These are phyloP conservation scores for Scomberomorus guttatus DNA, from an alignment of 2,797 vertebrate species.

Conservation along the genomic window DNA sequence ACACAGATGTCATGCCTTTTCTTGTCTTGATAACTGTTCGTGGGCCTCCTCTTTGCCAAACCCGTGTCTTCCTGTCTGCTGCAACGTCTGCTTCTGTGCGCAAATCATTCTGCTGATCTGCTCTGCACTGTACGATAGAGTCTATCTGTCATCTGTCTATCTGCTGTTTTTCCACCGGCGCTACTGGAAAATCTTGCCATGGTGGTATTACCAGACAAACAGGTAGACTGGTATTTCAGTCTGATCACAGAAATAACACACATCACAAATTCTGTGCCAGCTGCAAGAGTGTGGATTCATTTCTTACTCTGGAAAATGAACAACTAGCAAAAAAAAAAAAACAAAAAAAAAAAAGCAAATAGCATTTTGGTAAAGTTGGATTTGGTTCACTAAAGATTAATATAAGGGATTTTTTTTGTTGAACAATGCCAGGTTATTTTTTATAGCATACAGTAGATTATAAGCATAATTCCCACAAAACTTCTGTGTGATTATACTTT, in stretches of 20 bases:
- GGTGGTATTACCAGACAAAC: slow-evolving; percentile 25
- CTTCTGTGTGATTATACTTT: not conserved
- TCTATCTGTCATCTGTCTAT: slow-evolving; percentile 2
- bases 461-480: not conserved
- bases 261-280: not conserved
- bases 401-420: not conserved
- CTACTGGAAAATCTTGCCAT: not conserved
- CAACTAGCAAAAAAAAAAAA: too few species aligned
- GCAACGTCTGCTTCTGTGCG: not conserved
- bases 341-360: not conserved
- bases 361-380: not conserved
- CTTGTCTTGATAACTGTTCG: slow-evolving; percentile 44
- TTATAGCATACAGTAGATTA: not conserved
- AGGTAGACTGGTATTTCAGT: slow-evolving; percentile 6
- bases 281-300: not conserved
- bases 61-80: slow-evolving; percentile 1
- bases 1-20: slow-evolving; percentile 20
- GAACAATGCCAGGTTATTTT: not conserved
- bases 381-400: not conserved
- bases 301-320: not conserved
- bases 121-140: not conserved
- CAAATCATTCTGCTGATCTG: slow-evolving; percentile 17
- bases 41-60: slow-evolving; percentile 1
- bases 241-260: not conserved
- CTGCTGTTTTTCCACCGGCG: slow-evolving; percentile 23